Percentiles rank a stretch among this genome's conserved stretches.
phyloP scores from a whole-genome alignment of 2,113 vertebrate species.

The Corydoras maculifer region DNA sequence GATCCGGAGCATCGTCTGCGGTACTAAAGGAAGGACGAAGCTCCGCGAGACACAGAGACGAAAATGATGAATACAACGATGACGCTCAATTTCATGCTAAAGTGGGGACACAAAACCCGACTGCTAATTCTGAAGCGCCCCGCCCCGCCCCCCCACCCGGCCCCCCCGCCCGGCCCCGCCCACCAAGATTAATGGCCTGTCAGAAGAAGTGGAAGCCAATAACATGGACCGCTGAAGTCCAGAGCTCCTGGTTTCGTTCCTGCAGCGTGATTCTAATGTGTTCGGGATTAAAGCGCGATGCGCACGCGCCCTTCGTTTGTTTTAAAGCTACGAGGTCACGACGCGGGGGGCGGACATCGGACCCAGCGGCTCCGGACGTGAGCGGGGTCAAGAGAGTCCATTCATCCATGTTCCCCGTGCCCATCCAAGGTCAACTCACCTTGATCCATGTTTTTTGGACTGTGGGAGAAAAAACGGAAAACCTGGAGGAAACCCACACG shows the following conservation, averaged over 20 bases:
- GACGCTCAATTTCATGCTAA: slow-evolving; percentile 54
- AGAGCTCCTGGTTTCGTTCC: slow-evolving; percentile 55
- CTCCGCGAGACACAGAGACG: slow-evolving; percentile 40
- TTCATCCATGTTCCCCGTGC: no score
- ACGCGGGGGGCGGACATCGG: no score
- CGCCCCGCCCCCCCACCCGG: slow-evolving; percentile 34
- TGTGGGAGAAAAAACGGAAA: no score
- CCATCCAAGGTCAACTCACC: no score
- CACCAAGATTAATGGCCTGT: slow-evolving; percentile 66
- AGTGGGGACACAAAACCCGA: slow-evolving; percentile 42
- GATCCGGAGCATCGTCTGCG: no score
- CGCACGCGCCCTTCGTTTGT: no score
- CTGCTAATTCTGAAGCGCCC: slow-evolving; percentile 49
- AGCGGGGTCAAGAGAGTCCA: no score
- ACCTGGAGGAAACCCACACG: no score
- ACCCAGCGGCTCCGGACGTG: no score
- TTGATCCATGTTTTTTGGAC: no score
- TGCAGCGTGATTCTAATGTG: slow-evolving; percentile 56
- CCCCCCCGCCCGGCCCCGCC: slow-evolving; percentile 28
- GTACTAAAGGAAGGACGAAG: slow-evolving; percentile 27
- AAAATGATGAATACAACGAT: slow-evolving; percentile 53
- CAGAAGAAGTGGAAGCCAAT: slow-evolving; percentile 60
- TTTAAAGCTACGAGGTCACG: no score
- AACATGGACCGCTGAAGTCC: slow-evolving; percentile 68
- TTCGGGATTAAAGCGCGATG: slow-evolving; percentile 29